These are phyloP conservation scores for Rhynchopsitta pachyrhyncha DNA, from an alignment of 2,113 vertebrate genomes.

Conservation along the genomic window DNA sequence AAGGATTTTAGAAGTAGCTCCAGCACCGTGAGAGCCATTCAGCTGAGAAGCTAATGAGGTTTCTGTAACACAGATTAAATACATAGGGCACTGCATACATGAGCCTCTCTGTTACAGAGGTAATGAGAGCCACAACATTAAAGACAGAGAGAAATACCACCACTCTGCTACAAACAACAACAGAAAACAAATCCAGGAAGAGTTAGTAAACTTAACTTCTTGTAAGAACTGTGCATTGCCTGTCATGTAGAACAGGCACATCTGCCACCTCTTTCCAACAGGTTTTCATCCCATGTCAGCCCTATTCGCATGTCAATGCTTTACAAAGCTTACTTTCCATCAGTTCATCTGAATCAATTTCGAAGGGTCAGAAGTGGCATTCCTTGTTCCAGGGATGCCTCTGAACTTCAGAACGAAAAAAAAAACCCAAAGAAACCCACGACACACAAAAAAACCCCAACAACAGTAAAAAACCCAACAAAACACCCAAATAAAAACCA, in stretches of 20 bases:
- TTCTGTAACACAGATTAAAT: background rate
- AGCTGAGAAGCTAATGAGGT: background rate
- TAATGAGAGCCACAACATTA: background rate
- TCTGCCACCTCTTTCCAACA: background rate
- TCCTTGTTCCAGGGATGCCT: background rate
- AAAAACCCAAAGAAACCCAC: accelerated
- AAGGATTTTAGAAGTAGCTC: background rate
- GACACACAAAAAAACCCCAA: background rate
- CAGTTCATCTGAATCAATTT: background rate
- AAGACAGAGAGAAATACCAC: background rate
- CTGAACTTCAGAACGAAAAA: background rate
- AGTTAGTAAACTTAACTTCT: background rate
- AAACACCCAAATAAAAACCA: background rate
- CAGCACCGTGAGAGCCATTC: background rate
- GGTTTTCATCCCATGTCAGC: background rate
- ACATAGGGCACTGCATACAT: background rate
- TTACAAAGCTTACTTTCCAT: background rate
- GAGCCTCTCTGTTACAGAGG: background rate
- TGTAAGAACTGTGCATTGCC: background rate
- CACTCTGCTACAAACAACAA: background rate
- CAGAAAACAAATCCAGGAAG: background rate
- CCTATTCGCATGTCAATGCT: background rate
- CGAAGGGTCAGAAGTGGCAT: background rate
- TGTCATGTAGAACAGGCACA: background rate
- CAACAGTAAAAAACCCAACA: background rate